Evolutionary conservation across 2,888 invertebrate species (phyloP).

Genomic region (Drosophila setosimentum): DNA sequence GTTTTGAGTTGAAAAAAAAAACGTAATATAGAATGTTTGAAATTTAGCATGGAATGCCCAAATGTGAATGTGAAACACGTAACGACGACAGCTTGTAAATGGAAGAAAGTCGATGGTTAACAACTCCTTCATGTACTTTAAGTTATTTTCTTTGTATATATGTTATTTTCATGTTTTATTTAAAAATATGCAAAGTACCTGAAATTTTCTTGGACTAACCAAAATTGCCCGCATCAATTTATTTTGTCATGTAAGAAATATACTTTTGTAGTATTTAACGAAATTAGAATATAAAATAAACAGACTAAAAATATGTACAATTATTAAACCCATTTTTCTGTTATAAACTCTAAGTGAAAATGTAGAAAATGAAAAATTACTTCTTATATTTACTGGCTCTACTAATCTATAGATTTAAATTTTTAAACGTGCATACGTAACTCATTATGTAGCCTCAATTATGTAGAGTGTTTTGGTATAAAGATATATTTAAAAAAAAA

Average conservation of each 20-base stretch:
- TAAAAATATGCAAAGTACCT: not conserved
- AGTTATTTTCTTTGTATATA: not conserved
- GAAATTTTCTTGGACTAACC: not conserved
- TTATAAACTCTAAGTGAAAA: not conserved
- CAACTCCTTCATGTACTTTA: not conserved
- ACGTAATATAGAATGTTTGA: conserved; percentile 22
- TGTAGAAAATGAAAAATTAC: not conserved
- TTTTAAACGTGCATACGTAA: not conserved
- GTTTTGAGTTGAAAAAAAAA: conserved; percentile 18
- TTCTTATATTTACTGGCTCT: not conserved
- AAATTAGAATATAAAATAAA: not conserved
- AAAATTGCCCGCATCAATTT: not conserved
- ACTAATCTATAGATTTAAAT: not conserved
- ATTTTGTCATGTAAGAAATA: not conserved
- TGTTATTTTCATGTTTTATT: not conserved
- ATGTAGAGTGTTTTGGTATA: conserved; percentile 22
- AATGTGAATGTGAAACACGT: conserved; percentile 42
- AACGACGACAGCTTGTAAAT: conserved; percentile 44
- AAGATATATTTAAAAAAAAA: conserved; percentile 1
- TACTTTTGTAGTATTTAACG: not conserved
- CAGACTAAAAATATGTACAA: not conserved
- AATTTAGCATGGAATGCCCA: conserved; percentile 2
- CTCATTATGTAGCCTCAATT: conserved; percentile 3
- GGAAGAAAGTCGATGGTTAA: not conserved
- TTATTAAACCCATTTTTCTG: not conserved